Evolutionary conservation across 2,797 vertebrate genomes (phyloP), one percentile per base, ranked within the genome.

Genomic region (Mustela erminea): DNA sequence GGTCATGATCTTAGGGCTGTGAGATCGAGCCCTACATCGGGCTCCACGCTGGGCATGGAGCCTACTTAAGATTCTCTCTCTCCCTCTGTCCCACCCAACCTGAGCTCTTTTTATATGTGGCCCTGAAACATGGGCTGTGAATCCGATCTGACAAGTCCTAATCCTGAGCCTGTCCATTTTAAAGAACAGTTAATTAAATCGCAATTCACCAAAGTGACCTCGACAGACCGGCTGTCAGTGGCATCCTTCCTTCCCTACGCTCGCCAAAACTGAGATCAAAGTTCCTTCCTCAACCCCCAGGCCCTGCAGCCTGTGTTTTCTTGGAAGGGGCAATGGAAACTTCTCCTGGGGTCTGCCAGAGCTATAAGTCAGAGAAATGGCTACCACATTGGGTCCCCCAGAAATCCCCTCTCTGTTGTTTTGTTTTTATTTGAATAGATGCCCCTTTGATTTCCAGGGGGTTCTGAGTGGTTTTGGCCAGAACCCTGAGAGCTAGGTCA

Each of bases 131-230:
- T 3, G n/a, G 4, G 32, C 49, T 60, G 49, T 1, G 11, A 41
- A 68, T 58, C 60, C 38, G 25, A 64, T 46, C 4, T 52, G 77
- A 68, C 56, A 32, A 62, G 49, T 2, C 29, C 43, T 75, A 70
- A 66, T 15, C 32, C 17, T 90, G 52, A 95, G 29, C 12, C 77
- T 81, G 32, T 32, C 35, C 27, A 62, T 66, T 74, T 8, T 29
- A 32, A n/a, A 86, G 93, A 74, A 35, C 1, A 9, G 17, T 77
- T 81, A 43, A 89, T 46, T 96, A 87, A 56, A 84, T 8, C 3
- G 32, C 27, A 89, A 70, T 25, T 62, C 49, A 62, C 23, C 29
- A 88, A 78, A 54, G 46, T 54, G 82, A 93, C 29, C 35, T 77
- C 3, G 27, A 9, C 1, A 72, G 29, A 46, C 15, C 1, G 0